Evolutionary conservation across 2,888 invertebrate species (phyloP).

Genomic region (Volucella inanis): DNA sequence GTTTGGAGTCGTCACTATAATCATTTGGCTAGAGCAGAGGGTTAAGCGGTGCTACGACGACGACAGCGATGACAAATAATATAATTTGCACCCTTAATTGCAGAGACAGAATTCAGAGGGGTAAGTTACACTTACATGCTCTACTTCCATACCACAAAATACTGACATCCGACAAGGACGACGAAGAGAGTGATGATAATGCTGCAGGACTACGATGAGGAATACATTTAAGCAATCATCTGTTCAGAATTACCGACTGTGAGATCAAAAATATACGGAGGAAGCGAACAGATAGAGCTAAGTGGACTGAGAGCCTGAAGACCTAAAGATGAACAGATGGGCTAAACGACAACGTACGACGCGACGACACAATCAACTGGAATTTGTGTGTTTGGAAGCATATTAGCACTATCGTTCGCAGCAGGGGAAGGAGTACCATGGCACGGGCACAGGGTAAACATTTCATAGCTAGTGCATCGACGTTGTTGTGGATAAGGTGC

Average conservation of each 20-base stretch:
- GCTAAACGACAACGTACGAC: constrained; percentile 64
- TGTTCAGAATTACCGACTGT: constrained; percentile 60
- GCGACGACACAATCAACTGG: constrained; percentile 59
- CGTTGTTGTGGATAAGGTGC: constrained; percentile 50
- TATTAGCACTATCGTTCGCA: constrained; percentile 46
- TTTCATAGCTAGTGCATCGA: constrained; percentile 13
- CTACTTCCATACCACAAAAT: constrained; percentile 70
- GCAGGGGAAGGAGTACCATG: constrained; percentile 14
- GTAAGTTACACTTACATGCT: constrained; percentile 72
- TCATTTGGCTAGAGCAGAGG: constrained; percentile 8
- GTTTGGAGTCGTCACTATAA: constrained; percentile 49
- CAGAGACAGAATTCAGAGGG: constrained; percentile 64
- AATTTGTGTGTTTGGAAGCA: constrained; percentile 26
- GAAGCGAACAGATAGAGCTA: neutral
- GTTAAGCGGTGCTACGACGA: constrained; percentile 13
- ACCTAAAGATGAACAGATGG: constrained; percentile 70
- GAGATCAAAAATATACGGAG: neutral
- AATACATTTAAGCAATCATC: constrained; percentile 72
- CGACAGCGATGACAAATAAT: constrained; percentile 73
- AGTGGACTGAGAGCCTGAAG: constrained; percentile 17
- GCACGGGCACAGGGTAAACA: constrained; percentile 51
- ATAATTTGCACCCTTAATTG: constrained; percentile 75
- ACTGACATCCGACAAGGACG: constrained; percentile 33
- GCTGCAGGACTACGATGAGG: constrained; percentile 33
- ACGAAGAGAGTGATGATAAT: constrained; percentile 1